Evolutionary conservation across 2,113 vertebrate genomes (phyloP).

Genomic region (Istiophorus platypterus): DNA sequence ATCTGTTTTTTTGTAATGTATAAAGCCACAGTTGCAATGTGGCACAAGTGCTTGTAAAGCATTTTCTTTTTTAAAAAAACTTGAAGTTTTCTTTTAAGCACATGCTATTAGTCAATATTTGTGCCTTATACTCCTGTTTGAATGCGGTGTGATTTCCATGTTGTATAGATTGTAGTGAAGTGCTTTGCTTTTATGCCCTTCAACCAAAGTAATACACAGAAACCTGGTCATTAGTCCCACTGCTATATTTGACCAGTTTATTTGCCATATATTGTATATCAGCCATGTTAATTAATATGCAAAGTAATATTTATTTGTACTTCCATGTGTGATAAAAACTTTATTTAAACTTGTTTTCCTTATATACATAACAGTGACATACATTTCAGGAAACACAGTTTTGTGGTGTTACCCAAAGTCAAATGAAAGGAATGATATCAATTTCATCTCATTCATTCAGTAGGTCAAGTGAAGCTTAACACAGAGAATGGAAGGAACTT

Average conservation of each 20-base stretch:
- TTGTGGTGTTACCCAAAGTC: not conserved
- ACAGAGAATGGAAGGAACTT: not conserved
- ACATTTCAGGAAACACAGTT: slow-evolving; percentile 8
- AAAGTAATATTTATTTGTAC: slow-evolving; percentile 63
- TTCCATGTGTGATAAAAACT: slow-evolving; percentile 24
- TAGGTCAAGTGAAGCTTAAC: not conserved
- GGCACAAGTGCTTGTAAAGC: slow-evolving; percentile 52
- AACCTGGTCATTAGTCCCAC: slow-evolving; percentile 41
- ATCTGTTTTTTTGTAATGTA: slow-evolving; percentile 64
- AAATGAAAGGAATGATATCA: not conserved
- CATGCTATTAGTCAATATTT: slow-evolving; percentile 67
- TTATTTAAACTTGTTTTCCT: slow-evolving; percentile 34
- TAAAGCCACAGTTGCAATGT: slow-evolving; percentile 48
- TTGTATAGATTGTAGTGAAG: slow-evolving; percentile 65
- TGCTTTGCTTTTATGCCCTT: slow-evolving; percentile 68
- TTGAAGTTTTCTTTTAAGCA: slow-evolving; percentile 70
- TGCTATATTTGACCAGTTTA: slow-evolving; percentile 48
- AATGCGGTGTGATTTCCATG: slow-evolving; percentile 63
- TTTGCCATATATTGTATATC: slow-evolving; percentile 61
- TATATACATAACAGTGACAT: not conserved
- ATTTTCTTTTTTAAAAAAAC: slow-evolving; percentile 48
- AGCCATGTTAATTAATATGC: slow-evolving; percentile 69
- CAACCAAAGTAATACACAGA: slow-evolving; percentile 74
- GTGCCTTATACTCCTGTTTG: slow-evolving; percentile 84
- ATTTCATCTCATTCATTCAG: not conserved